Evolutionary conservation across 2,888 invertebrate species (phyloP), one percentile per base, ranked within the genome.

Genomic region (Amphipoea oculea): DNA sequence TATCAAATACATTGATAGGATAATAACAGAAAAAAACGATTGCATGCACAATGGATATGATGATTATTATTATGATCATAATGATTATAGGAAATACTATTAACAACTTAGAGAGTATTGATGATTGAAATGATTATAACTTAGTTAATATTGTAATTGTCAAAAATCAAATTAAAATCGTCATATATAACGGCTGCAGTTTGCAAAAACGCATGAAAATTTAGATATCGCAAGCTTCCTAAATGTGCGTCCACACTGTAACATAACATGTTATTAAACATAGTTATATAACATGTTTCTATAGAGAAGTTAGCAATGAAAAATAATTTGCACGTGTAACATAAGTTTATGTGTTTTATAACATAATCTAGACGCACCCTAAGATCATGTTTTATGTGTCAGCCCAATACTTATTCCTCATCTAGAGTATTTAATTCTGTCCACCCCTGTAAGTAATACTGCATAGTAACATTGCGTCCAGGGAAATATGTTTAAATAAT

Each of bases 401-500:
- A 69, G 20, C 42, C 42, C 14, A n/a, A 36, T 62, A 14, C 11
- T 77, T 72, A 60, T 45, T 45, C 29, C 67, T 71, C 63, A 76
- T 76, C 73, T 74, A 70, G 60, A 69, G 20, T 54, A 76, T 79
- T 63, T 80, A 78, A 67, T 77, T 77, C 73, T 62, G 23, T 57
- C 12, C 29, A 23, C 76, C 75, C 66, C 29, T 75, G 78, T 73
- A 75, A 81, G 57, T 62, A 71, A 78, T 78, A 76, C 80, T 66
- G 48, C 42, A 62, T n/a, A 20, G 74, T 70, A 68, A 73, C 73
- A 82, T 83, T 73, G 88, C 86, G 92, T 90, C 93, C 86, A 86
- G 94, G 94, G 94, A 94, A 94, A 94, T 94, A 92, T 92, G 94
- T 93, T 94, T 93, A 93, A 94, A 95, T 95, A 95, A 95, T 94